Base-by-base conservation (phyloP, 2,888 invertebrate genomes). In the Sussaba pulchella region DNA sequence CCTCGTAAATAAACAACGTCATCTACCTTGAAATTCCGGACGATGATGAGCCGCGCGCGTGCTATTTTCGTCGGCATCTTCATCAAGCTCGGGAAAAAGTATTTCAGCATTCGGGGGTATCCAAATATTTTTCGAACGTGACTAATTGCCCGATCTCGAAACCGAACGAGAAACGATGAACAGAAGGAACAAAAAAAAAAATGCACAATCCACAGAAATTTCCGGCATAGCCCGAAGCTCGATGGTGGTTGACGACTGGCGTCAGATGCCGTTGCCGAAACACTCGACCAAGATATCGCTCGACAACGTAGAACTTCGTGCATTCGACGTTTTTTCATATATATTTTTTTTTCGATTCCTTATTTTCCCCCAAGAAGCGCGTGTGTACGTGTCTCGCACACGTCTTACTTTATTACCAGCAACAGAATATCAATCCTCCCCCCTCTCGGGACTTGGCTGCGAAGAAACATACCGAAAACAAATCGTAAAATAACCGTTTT, bases 401-500 rank as follows among this genome's bases (percentile, higher is more conserved):
- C 17, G 50, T 67, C 57, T 63, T 72, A 73, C 85, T 89, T 88
- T 87, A 88, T 87, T 86, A 88, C 85, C 83, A 82, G 74, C 88
- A 87, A 88, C 88, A 87, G 81, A 63, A 78, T 84, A 86, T 87
- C 84, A 85, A 87, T 86, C 86, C 81, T 72, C 41, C n/a, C n/a
- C n/a, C n/a, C n/a, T n/a, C n/a, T n/a, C n/a, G n/a, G 41, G 54
- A 14, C 43, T 54, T 59, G 61, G 41, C 81, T 41, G 14, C 39
- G 12, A 10, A 12, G 19, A 45, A 21, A 59, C 77, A 83, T 79
- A 77, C 77, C 41, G 83, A 85, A 89, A 90, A 90, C 89, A 90
- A 90, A 90, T 88, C 89, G 89, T 89, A 87, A 89, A 89, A 85
- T 63, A 75, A 76, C 74, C n/a, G 77, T 84, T 85, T 88, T 86